A percentile compares a stretch with the other conserved stretches of the same genome.
phyloP scores from a whole-genome alignment of 2,888 invertebrate species.

The Drepana falcataria region DNA sequence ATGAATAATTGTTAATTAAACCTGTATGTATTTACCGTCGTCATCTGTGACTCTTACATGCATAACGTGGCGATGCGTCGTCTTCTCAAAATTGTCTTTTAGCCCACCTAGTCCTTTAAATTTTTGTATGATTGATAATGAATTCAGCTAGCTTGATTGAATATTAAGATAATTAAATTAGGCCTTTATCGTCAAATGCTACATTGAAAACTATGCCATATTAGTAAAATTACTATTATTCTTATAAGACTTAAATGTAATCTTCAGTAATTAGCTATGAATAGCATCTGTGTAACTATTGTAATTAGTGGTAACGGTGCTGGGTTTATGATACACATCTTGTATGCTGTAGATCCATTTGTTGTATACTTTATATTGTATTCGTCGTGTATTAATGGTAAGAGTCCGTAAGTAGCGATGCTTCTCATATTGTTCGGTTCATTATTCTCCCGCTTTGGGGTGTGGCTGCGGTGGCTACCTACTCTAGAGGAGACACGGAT shows the following conservation, averaged over 20 bases:
- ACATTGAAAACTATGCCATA: constrained; percentile 80
- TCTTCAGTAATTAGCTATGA: constrained; percentile 59
- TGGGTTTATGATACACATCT: constrained; percentile 72
- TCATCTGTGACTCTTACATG: constrained; percentile 11
- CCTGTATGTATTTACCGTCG: constrained; percentile 1
- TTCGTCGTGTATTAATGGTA: constrained; percentile 63
- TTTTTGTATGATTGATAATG: constrained; percentile 48
- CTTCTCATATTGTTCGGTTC: constrained; percentile 68
- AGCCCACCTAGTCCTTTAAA: constrained; percentile 77
- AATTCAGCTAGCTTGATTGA: constrained; percentile 57
- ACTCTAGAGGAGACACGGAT: neutral
- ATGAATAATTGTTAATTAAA: constrained; percentile 19
- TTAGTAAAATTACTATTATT: constrained; percentile 74
- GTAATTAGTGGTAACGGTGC: constrained; percentile 74
- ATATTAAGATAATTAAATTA: constrained; percentile 53
- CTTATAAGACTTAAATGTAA: constrained; percentile 70
- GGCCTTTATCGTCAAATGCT: constrained; percentile 63
- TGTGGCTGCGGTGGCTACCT: constrained; percentile 7
- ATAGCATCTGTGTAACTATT: constrained; percentile 69
- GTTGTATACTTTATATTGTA: constrained; percentile 63
- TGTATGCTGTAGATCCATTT: constrained; percentile 69
- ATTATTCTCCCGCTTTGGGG: constrained; percentile 46
- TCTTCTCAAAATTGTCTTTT: constrained; percentile 55
- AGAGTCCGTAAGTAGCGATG: constrained; percentile 52
- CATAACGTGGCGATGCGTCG: constrained; percentile 30